Base-by-base conservation (phyloP, 2,797 vertebrate genomes). In the Phrynocephalus vlangalii region DNA sequence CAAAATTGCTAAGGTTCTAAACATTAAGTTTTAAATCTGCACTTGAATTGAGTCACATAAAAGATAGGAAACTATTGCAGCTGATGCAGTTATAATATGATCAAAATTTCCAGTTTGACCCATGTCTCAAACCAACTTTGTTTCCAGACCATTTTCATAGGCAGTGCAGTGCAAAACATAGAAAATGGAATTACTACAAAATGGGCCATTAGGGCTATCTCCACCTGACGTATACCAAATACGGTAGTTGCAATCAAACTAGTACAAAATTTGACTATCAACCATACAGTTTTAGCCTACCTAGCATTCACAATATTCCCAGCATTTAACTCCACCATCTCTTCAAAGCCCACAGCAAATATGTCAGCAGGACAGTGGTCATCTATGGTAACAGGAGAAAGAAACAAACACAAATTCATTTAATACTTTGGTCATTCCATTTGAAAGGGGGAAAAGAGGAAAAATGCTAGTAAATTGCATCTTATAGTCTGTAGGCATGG, bases 241-340 rank as follows among this genome's bases (percentile, higher is more conserved):
- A 89, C 38, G 38, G 38, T 44, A 44, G 8, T 87, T 78, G 24
- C 22, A 91, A 85, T 24, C 52, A 33, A 56, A 11, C 82, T 76
- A n/a, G 56, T 86, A 87, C 11, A 63, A 81, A 85, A 15, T 20
- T 52, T 26, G 70, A 22, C 86, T 13, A 6, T 87, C 44, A 82
- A 52, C 26, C 73, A 22, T 9, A 84, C 66, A 60, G n/a, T n/a
- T 26, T 89, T 72, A 1, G 78, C 95, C 1, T 89, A 97, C 97
- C 97, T 97, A 86, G 97, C 96, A 88, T 96, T 97, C 87, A 97
- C 97, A 88, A 97, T 97, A 87, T 97, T 97, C 75, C 97, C 97
- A 0, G 97, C 97, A 72, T 90, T 97, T 91, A 97, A 93, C 56
- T 97, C 97, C 92, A 97, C 97, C 97, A 97, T 97, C 90, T 97